Base-by-base conservation (phyloP, 2,113 vertebrate genomes). In the Chinchilla lanigera region DNA sequence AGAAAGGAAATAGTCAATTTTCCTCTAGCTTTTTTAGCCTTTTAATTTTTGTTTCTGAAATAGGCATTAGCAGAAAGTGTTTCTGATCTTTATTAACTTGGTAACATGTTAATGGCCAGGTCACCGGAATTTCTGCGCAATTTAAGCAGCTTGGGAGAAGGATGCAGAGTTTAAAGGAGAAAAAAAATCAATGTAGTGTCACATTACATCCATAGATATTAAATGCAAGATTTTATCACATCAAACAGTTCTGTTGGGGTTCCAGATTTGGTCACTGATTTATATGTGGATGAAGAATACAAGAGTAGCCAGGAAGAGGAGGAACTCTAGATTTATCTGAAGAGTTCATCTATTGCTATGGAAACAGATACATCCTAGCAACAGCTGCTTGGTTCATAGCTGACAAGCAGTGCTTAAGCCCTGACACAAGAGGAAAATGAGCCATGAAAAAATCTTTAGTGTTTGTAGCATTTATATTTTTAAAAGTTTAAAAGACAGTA, bases 321-420 rank as follows among this genome's bases (percentile, higher is more conserved):
- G 20, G 86, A 69, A 90, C 90, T 97, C 84, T 95, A 71, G 85
- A 94, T 97, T 86, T 85, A 90, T 96, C 90, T 95, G 96, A 93
- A 94, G 95, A 94, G 96, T 94, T 98, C 96, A 84, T 91, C 90
- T 97, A 75, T 97, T 93, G 94, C 97, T 96, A 98, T 98, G 97
- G 97, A 93, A 97, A 98, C 97, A 96, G 96, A 86, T 54, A 93
- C 90, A 97, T 94, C 98, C 97, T 98, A 98, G 97, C 97, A 97
- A 98, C 98, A 97, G 96, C 90, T 96, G 93, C 89, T 95, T 95
- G 94, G 85, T 94, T 90, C 5, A 0, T 30, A 94, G 87, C 89
- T 95, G 96, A 88, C 82, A 90, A 65, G 95, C 33, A 52, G 92
- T 93, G 82, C 73, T 95, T 95, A 92, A 92, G 77, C 38, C 65